Percentiles rank a stretch among this genome's conserved stretches.
phyloP scores from a whole-genome alignment of 2,888 invertebrate species.

The Suillia variegata region DNA sequence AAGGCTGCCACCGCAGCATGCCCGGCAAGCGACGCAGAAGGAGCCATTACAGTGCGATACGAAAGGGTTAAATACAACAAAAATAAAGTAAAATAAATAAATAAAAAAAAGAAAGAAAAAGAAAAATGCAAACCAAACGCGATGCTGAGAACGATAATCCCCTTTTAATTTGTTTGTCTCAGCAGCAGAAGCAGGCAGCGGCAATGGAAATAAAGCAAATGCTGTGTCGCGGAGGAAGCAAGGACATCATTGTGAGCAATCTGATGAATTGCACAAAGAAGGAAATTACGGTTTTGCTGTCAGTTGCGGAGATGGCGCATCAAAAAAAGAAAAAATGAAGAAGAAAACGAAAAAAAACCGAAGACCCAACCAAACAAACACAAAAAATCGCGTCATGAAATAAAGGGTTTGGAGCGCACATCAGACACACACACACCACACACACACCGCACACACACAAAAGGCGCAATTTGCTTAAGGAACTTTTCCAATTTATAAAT shows the following conservation, averaged over 20 bases:
- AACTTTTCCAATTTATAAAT: constrained; percentile 56
- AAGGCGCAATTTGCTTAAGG: constrained; percentile 49
- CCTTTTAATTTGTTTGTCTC: constrained; percentile 43
- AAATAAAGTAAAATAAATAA: not conserved
- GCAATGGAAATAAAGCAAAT: constrained; percentile 8
- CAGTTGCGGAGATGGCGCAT: constrained; percentile 6
- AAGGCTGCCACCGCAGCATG: no score
- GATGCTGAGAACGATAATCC: constrained; percentile 41
- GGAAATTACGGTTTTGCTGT: constrained; percentile 18
- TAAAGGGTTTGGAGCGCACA: constrained; percentile 7
- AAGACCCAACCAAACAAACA: no score
- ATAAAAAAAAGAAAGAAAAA: not conserved
- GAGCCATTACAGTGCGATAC: constrained; percentile 12
- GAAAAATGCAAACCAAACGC: constrained; percentile 18
- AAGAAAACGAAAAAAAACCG: constrained; percentile 5
- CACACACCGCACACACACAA: not conserved
- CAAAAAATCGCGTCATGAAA: not conserved
- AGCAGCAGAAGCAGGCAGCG: constrained; percentile 4
- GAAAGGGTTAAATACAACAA: constrained; percentile 32
- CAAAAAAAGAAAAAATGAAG: not conserved
- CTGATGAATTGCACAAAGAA: constrained; percentile 18
- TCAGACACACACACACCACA: no score
- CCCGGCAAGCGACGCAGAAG: constrained; percentile 10
- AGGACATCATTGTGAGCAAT: constrained; percentile 20
- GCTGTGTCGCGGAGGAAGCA: constrained; percentile 1